Evolutionary conservation across 1,140 invertebrate species (phyloP), one percentile per base, ranked within the genome.

Genomic region (Drosophila chauvacae): DNA sequence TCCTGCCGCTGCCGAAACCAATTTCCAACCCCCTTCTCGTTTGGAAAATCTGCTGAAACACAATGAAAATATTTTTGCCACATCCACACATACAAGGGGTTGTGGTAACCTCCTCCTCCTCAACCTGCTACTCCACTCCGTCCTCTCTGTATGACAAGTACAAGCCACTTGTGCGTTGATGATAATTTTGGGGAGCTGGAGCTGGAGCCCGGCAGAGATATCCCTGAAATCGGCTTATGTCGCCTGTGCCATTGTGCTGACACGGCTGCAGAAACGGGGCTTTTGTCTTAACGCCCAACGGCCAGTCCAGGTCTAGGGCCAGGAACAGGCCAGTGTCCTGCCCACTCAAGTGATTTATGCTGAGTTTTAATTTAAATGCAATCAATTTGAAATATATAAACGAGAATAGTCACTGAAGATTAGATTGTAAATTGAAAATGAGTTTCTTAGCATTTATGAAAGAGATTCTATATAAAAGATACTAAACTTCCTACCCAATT

Each of bases 101-200:
- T 62, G 69, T 33, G 35, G 23, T 26, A 42, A 23, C n/a, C 41
- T 42, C 16, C 14, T 0, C 5, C 20, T n/a, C n/a, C 41, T 11
- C 10, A 55, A 23, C 58, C 44, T 7, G 18, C 28, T 9, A 33
- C 44, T 44, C 64, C 42, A 33, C 42, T 37, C 28, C 35, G 3
- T 48, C 28, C 50, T 18, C n/a, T 61, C 33, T 41, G 69, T 72
- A 57, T 90, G 85, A 90, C 86, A 90, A 90, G 86, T 84, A 88
- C 85, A 90, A 88, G 85, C 85, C 81, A 88, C 85, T 90, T 88
- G 85, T 90, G 78, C 85, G 86, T 85, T 90, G 78, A 85, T 90
- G 85, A 90, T 90, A 90, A 90, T 90, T 81, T 90, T 30, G 28
- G 28, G 28, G 50, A 61, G 30, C 47, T 50, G 68, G 47, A 60